Evolutionary conservation across 2,113 vertebrate species (phyloP), one percentile per base, ranked within the genome.

Genomic region (Cryptotis parvus): DNA sequence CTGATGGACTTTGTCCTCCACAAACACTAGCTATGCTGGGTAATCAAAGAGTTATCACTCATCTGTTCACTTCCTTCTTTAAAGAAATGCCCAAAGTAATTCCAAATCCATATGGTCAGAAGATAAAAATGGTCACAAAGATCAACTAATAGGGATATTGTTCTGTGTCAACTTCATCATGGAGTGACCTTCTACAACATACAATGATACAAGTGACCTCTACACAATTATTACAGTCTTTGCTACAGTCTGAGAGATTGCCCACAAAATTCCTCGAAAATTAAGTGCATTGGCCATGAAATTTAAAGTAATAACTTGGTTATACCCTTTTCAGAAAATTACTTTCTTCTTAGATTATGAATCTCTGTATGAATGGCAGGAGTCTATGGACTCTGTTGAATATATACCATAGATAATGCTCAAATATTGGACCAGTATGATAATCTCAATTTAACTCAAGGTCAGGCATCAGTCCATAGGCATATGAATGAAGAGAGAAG

Each of bases 1-100:
- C 66, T 91, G 52, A 96, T 72, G 74, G 97, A 96, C 94, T 96
- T 74, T 90, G 90, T 94, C 96, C 97, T 96, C 93, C 91, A 97
- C 82, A 96, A 96, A 96, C 77, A 96, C 39, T 94, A 97, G 94
- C 74, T 83, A 93, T 33, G 73, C 8, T 78, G 89, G 93, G 41
- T 82, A 96, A 82, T 91, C 96, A 90, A 88, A 73, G 55, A 92
- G 43, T 92, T 96, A 95, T 92, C 89, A 92, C 93, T 96, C 93
- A 91, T 88, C 95, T 91, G 90, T 43, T 87, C 82, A 89, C 87
- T 96, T 92, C 68, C 91, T 96, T 85, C 91, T 87, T 73, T 26
- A 72, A 43, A 84, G 63, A 87, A 79, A 92, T 39, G 18, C 12
- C 18, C 81, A 82, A 94, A 90, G 68, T 85, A 82, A 95, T 94